phyloP scores from a whole-genome alignment of 2,888 invertebrate genomes.

The Sturmia bella region DNA sequence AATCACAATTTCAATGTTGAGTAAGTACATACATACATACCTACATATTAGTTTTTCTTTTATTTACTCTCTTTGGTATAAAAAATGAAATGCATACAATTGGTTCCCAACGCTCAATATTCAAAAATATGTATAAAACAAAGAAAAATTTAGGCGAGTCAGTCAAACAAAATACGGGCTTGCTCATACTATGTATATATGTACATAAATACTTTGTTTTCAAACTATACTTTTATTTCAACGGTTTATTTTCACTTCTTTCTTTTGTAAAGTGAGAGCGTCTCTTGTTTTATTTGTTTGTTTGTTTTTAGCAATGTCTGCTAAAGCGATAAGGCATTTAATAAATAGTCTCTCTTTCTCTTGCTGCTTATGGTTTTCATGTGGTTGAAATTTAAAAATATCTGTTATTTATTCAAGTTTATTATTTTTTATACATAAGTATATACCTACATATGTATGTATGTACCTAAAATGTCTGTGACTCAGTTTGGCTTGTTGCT shows the following conservation, averaged over 20 bases:
- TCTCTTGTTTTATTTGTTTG: slow-evolving; percentile 17
- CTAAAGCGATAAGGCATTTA: background rate
- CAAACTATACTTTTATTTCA: slow-evolving; percentile 43
- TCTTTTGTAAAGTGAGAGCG: slow-evolving; percentile 47
- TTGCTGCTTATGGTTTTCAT: slow-evolving; percentile 20
- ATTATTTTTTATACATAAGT: background rate
- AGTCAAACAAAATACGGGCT: slow-evolving; percentile 53
- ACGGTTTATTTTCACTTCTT: slow-evolving; percentile 48
- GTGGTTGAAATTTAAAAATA: slow-evolving; percentile 37
- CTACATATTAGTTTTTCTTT: background rate
- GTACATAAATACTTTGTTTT: slow-evolving; percentile 39
- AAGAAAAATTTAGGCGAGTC: slow-evolving; percentile 54
- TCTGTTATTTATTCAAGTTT: slow-evolving; percentile 3
- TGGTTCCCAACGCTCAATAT: slow-evolving; percentile 2
- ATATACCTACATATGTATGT: background rate
- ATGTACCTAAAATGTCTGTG: slow-evolving; percentile 39
- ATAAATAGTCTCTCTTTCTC: slow-evolving; percentile 36
- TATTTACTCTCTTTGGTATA: slow-evolving; percentile 19
- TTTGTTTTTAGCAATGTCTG: too few species aligned
- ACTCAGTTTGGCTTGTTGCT: slow-evolving; percentile 63
- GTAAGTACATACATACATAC: background rate
- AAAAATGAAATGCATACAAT: slow-evolving; percentile 1
- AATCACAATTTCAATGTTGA: slow-evolving; percentile 25
- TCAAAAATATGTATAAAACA: slow-evolving; percentile 22
- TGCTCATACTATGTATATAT: too few species aligned